Percentiles rank a stretch among this genome's conserved stretches.
Conservation (phyloP, 2,113 vertebrate species). For the Nesoenas mayeri region DNA sequence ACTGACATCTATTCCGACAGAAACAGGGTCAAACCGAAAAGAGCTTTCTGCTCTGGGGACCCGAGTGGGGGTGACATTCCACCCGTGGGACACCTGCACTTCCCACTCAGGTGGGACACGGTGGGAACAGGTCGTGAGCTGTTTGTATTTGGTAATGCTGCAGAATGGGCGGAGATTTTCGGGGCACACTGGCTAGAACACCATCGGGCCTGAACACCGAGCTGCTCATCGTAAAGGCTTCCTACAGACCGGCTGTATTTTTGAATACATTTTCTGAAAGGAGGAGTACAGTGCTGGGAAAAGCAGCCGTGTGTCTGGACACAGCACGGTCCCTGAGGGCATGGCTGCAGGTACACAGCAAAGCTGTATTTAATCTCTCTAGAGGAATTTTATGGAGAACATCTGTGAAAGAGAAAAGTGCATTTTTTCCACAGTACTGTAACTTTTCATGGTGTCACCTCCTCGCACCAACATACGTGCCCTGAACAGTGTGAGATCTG, state of each 20-base stretch:
- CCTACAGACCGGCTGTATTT: background rate
- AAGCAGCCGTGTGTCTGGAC: background rate
- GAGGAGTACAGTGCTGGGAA: background rate
- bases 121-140: background rate
- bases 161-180: background rate
- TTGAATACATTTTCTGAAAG: background rate
- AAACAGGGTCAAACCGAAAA: background rate
- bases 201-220: background rate
- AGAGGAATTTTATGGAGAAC: constrained; percentile 8
- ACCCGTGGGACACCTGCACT: background rate
- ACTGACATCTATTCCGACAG: constrained; percentile 16
- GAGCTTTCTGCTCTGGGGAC: constrained; percentile 11
- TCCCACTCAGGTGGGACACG: background rate
- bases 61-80: background rate
- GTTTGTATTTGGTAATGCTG: background rate
- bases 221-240: background rate
- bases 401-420: background rate
- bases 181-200: background rate
- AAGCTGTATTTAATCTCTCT: constrained; percentile 6
- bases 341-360: constrained; percentile 24
- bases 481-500: background rate
- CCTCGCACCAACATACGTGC: background rate
- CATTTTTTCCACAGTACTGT: background rate
- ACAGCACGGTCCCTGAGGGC: background rate
- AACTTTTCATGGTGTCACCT: background rate